Percentiles rank a stretch among this genome's conserved stretches.
These are phyloP conservation scores for Amphipoea lucens DNA, from an alignment of 2,888 invertebrate genomes.

Conservation along the genomic window DNA sequence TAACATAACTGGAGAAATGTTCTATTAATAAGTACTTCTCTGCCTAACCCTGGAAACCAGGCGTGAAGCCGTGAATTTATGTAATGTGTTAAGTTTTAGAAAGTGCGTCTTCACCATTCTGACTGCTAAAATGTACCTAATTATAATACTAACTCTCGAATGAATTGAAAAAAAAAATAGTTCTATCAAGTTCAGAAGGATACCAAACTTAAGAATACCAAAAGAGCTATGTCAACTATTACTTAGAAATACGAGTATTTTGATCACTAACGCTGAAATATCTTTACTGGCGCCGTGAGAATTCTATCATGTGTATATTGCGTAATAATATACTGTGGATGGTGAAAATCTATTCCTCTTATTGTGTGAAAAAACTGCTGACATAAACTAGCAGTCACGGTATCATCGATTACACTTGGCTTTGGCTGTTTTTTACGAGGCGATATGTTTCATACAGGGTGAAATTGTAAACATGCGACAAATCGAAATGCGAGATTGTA, in stretches of 20 bases:
- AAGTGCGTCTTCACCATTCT: background rate
- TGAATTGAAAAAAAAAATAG: background rate
- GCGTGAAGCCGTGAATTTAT: background rate
- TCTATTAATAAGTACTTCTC: background rate
- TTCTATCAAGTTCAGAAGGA: background rate
- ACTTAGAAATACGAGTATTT: conserved; percentile 17
- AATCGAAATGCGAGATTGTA: no score
- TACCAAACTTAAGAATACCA: background rate
- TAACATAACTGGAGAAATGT: background rate
- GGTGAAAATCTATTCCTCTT: conserved; percentile 15
- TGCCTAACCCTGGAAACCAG: background rate
- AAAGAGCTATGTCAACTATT: conserved; percentile 20
- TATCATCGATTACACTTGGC: conserved; percentile 29
- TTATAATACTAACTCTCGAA: background rate
- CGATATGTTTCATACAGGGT: no score
- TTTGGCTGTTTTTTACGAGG: background rate
- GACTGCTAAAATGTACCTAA: background rate
- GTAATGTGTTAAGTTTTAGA: background rate
- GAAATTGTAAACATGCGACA: no score
- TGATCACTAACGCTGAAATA: conserved; percentile 46
- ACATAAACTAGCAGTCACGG: conserved; percentile 18
- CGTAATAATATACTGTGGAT: conserved; percentile 43
- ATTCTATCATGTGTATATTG: conserved; percentile 33
- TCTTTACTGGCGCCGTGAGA: conserved; percentile 39
- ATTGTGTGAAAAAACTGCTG: conserved; percentile 37